These are phyloP conservation scores for Drosophila paulistorum DNA, from an alignment of 1,140 invertebrate species.

Conservation along the genomic window DNA sequence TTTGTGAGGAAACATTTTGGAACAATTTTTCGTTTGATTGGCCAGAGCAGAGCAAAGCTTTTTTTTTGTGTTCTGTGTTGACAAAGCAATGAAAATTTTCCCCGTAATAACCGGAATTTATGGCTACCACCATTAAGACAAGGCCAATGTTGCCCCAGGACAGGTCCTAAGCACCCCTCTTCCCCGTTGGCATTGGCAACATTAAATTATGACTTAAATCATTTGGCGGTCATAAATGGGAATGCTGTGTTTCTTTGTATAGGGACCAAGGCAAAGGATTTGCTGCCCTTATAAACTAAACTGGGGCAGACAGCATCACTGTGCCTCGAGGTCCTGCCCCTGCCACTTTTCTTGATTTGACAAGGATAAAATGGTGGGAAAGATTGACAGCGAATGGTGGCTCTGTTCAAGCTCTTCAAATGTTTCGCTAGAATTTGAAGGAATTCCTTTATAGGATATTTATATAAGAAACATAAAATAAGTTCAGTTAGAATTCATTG, in stretches of 20 bases:
- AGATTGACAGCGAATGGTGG: conserved; percentile 2
- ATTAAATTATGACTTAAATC: conserved; percentile 68
- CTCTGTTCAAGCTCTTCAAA: background rate
- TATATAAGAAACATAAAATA: too few species aligned
- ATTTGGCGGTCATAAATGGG: conserved; percentile 58
- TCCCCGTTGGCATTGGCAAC: conserved; percentile 8
- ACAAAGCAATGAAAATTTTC: conserved; percentile 31
- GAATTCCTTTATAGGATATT: too few species aligned
- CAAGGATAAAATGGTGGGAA: background rate
- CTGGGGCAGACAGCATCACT: background rate
- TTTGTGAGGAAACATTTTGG: conserved; percentile 26
- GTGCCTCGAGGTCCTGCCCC: background rate
- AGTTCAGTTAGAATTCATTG: too few species aligned
- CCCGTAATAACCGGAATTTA: conserved; percentile 54
- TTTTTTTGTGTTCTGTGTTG: conserved; percentile 3
- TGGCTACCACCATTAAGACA: conserved; percentile 50
- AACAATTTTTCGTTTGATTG: conserved; percentile 50
- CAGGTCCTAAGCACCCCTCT: conserved; percentile 9
- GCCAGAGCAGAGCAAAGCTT: conserved; percentile 10
- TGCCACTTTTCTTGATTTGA: background rate
- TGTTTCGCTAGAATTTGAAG: background rate
- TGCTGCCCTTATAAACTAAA: conserved; percentile 33
- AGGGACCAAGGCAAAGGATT: conserved; percentile 54
- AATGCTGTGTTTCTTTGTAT: conserved; percentile 37
- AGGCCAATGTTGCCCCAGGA: conserved; percentile 30